phyloP scores from a whole-genome alignment of 2,113 vertebrate genomes.

The Odocoileus virginianus region DNA sequence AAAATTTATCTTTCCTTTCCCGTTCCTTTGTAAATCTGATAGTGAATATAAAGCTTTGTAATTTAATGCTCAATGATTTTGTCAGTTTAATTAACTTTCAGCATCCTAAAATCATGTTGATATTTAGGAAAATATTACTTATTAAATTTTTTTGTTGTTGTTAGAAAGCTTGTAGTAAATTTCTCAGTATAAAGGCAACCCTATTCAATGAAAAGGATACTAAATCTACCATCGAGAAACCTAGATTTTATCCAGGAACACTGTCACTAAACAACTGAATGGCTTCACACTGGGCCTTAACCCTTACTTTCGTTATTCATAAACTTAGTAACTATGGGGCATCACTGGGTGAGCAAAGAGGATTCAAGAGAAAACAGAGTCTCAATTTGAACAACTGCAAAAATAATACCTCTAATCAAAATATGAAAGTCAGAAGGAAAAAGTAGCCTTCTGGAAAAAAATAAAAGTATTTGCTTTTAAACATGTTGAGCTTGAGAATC shows the following conservation, averaged over 20 bases:
- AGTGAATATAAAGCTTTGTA: background rate
- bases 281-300: background rate
- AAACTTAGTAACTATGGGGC: background rate
- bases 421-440: background rate
- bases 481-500: background rate
- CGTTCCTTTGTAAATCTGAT: background rate
- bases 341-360: background rate
- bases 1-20: background rate
- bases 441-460: background rate
- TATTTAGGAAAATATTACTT: conserved; percentile 1
- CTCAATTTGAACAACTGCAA: background rate
- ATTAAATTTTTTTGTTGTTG: background rate
- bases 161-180: background rate
- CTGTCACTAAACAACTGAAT: background rate
- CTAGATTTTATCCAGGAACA: background rate
- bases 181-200: background rate
- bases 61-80: background rate
- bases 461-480: background rate
- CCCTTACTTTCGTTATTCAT: background rate
- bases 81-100: background rate
- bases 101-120: background rate
- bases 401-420: background rate
- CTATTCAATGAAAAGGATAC: background rate
- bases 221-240: background rate
- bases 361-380: background rate